Evolutionary conservation across 2,113 vertebrate species (phyloP).

Genomic region (Bostrychus sinensis): DNA sequence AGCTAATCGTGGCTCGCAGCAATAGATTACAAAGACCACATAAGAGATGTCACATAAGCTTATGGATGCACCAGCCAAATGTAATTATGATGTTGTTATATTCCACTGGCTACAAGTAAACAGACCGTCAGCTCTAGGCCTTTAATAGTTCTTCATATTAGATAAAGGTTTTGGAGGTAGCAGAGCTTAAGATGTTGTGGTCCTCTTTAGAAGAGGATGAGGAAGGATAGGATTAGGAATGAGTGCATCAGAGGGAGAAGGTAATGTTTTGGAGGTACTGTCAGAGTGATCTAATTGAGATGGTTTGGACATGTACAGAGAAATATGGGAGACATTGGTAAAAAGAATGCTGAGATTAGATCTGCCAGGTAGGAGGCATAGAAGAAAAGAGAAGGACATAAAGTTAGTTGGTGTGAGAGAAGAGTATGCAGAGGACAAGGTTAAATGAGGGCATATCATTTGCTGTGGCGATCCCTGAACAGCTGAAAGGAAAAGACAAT

Average conservation of each 20-base stretch:
- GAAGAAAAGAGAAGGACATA: too few relatives aligned
- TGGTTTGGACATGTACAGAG: background rate
- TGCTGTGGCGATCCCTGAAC: too few relatives aligned
- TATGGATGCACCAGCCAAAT: slow-evolving; percentile 35
- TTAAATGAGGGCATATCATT: too few relatives aligned
- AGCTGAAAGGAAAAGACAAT: too few relatives aligned
- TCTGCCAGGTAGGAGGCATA: background rate
- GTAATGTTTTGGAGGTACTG: too few relatives aligned
- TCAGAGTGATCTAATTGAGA: too few relatives aligned
- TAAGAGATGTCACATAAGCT: slow-evolving; percentile 30
- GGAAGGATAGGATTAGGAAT: background rate
- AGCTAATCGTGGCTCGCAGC: slow-evolving; percentile 40
- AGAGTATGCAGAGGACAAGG: background rate
- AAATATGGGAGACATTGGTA: too few relatives aligned
- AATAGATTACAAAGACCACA: slow-evolving; percentile 37
- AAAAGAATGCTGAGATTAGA: too few relatives aligned
- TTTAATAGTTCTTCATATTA: background rate
- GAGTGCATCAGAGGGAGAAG: background rate
- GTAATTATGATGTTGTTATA: slow-evolving; percentile 39
- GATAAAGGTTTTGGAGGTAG: background rate
- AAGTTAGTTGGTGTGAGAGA: background rate
- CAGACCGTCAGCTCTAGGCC: slow-evolving; percentile 17
- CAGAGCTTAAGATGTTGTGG: background rate
- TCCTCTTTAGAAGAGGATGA: background rate
- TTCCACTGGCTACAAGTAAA: slow-evolving; percentile 28